Evolutionary conservation across 2,888 invertebrate genomes (phyloP), one percentile per base, ranked within the genome.

Genomic region (Erannis defoliaria): DNA sequence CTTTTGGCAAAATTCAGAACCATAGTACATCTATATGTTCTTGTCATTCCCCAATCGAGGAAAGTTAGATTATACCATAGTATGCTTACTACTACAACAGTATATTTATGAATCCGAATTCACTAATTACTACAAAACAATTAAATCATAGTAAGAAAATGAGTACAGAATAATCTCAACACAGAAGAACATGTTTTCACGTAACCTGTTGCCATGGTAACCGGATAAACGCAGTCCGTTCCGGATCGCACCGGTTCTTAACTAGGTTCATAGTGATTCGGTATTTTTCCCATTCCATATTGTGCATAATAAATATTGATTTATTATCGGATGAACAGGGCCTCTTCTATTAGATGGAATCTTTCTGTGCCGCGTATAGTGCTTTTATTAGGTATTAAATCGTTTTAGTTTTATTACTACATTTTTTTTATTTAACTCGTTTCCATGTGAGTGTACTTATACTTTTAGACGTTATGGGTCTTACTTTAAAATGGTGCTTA

Each of bases 141-240:
- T 26, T 2, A 26, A 26, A 26, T 26, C 8, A 1, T 8, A 8
- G 26, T 6, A 26, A 26, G 26, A 26, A 6, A 26, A 4, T 26
- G 26, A 5, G 5, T 26, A 26, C 3, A 5, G 23, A 26, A 26
- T 6, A 26, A 26, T 12, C 5, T 0, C 10, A 40, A 5, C 3
- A 42, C 23, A 42, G 31, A 19, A 29, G 12, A 38, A 9, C 46
- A 3, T 50, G 43, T 37, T 29, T 31, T 14, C 18, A 46, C 16
- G 21, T 53, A 50, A 48, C 59, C 33, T 48, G 69, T 65, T 62
- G 57, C 54, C 66, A 65, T 65, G 46, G 64, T 46, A 69, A 72
- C 70, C 67, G 65, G 68, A 61, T 58, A 55, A 54, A 57, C 53
- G 59, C 62, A 49, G 66, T 48, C 54, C 58, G 50, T 50, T 38